Conservation (phyloP, 2,888 invertebrate species). For the Philereme transversata region DNA sequence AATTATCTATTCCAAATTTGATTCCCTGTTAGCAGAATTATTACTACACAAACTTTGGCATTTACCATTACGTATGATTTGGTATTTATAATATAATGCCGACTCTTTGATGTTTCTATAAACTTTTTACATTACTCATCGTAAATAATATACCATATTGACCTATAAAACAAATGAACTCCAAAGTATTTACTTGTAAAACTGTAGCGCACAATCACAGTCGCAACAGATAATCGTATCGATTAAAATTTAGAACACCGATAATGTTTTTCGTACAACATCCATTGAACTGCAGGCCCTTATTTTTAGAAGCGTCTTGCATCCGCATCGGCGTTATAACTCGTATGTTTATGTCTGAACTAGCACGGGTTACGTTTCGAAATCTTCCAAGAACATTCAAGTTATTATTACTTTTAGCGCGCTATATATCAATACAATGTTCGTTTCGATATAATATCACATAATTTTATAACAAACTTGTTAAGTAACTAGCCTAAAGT, state of each 20-base stretch:
- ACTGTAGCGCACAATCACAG: conserved; percentile 1
- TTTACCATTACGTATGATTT: no score
- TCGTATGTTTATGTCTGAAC: conserved; percentile 76
- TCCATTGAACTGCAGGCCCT: conserved; percentile 54
- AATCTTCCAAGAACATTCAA: conserved; percentile 66
- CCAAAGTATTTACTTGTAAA: not conserved
- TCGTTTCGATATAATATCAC: conserved; percentile 17
- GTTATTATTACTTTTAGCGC: conserved; percentile 44
- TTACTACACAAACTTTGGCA: no score
- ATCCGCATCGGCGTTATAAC: conserved; percentile 70
- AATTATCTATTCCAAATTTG: no score
- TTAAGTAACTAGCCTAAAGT: conserved; percentile 3
- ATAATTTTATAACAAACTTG: conserved; percentile 22
- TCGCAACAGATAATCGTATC: conserved; percentile 20
- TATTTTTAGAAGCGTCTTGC: conserved; percentile 65
- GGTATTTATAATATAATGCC: not conserved
- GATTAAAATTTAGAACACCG: conserved; percentile 29
- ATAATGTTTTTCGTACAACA: conserved; percentile 33
- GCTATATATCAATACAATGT: conserved; percentile 31
- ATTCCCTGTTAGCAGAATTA: no score
- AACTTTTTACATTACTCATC: not conserved
- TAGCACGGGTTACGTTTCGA: conserved; percentile 67
- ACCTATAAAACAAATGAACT: conserved; percentile 3
- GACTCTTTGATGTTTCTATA: not conserved
- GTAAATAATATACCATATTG: not conserved